A percentile compares a stretch with the other conserved stretches of the same genome.
phyloP scores from a whole-genome alignment of 92 coral and sea anemone genomes.

The Chrysogorgia sp. region DNA sequence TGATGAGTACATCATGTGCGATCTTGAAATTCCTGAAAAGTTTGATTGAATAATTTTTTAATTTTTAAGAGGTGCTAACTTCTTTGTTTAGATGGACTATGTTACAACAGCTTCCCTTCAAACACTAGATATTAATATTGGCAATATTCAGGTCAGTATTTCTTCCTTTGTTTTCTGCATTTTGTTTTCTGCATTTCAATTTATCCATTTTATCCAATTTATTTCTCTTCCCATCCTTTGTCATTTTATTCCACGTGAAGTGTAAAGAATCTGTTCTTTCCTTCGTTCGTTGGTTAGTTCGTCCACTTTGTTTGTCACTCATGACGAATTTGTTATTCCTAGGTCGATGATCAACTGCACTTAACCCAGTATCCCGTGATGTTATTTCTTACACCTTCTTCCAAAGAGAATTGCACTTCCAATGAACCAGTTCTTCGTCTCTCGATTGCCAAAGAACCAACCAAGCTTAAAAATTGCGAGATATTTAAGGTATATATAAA shows the following conservation, averaged over 20 bases:
- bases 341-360: constrained; percentile 91
- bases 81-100: constrained; percentile 75
- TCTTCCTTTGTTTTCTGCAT: background rate
- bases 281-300: background rate
- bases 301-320: background rate
- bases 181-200: background rate
- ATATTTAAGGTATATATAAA: constrained; percentile 75
- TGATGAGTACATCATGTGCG: background rate
- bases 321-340: background rate
- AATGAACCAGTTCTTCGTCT: constrained; percentile 73
- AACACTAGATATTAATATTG: constrained; percentile 81
- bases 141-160: constrained; percentile 82
- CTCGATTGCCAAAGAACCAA: constrained; percentile 79
- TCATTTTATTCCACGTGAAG: background rate
- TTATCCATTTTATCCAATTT: background rate
- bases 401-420: constrained; percentile 71
- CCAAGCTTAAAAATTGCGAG: constrained; percentile 85
- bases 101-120: constrained; percentile 70
- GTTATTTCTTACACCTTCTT: constrained; percentile 79
- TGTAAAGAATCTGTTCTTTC: background rate
- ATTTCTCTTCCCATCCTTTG: background rate
- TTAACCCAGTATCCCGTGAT: constrained; percentile 80
- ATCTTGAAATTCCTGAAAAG: no score
- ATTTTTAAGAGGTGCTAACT: background rate
- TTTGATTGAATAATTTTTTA: no score